Conservation (phyloP, 1,140 invertebrate genomes). For the Megalonaias nervosa region DNA sequence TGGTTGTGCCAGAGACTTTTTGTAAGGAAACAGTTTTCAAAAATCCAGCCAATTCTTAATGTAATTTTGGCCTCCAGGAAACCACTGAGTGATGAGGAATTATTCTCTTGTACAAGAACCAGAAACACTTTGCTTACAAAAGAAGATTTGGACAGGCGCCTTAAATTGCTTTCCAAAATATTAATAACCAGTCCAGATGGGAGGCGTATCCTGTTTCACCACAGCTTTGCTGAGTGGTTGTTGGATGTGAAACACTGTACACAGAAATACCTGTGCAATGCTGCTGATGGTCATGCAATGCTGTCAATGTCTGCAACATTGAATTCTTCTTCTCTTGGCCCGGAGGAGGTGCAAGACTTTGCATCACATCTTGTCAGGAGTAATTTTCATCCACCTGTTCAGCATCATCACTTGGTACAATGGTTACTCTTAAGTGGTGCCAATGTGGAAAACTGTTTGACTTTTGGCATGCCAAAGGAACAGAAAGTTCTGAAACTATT, state of each 20-base stretch:
- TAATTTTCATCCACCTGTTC: conserved; percentile 66
- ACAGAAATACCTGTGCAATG: conserved; percentile 92
- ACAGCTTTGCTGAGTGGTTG: conserved; percentile 95
- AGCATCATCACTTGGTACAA: conserved; percentile 71
- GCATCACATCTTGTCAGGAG: conserved; percentile 75
- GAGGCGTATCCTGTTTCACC: conserved; percentile 82
- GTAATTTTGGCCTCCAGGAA: conserved; percentile 89
- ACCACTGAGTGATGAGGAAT: conserved; percentile 84
- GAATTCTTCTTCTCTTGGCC: conserved; percentile 73
- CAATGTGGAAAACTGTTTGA: conserved; percentile 62
- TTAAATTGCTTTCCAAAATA: conserved; percentile 84
- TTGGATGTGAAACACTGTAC: conserved; percentile 97
- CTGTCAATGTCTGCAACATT: conserved; percentile 88
- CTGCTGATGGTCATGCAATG: conserved; percentile 89
- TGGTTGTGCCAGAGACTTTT: conserved; percentile 96
- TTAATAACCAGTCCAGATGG: conserved; percentile 72
- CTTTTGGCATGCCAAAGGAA: conserved; percentile 63
- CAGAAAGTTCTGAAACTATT: conserved; percentile 65
- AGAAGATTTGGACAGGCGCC: conserved; percentile 88
- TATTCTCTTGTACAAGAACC: conserved; percentile 86
- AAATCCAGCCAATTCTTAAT: conserved; percentile 88
- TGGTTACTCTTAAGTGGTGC: conserved; percentile 65
- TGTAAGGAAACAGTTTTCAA: conserved; percentile 78
- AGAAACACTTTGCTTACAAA: conserved; percentile 83
- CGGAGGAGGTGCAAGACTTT: conserved; percentile 75